Conservation (phyloP, 2,113 vertebrate species). For the Cacatua alba region DNA sequence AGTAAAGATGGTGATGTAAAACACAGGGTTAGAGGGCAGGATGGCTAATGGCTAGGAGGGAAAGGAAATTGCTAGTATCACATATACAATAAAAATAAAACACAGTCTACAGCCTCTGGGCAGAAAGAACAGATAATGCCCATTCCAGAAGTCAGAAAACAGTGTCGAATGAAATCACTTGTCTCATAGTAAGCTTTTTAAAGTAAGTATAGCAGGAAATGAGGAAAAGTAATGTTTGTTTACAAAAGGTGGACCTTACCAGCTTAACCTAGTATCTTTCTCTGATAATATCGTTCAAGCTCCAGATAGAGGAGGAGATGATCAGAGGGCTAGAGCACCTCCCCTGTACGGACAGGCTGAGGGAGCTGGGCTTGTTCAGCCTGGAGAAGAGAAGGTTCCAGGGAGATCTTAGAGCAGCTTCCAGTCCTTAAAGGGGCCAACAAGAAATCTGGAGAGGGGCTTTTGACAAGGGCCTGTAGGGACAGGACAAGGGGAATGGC, state of each 20-base stretch:
- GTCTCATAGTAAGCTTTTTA: neutral
- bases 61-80: neutral
- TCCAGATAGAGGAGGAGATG: neutral
- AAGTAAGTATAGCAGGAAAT: neutral
- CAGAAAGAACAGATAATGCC: neutral
- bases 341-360: neutral
- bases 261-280: neutral
- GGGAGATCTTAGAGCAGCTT: neutral
- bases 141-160: neutral
- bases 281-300: neutral
- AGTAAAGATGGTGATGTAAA: neutral
- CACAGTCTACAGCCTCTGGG: neutral
- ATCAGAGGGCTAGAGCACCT: neutral
- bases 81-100: neutral
- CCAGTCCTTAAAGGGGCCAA: neutral
- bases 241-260: neutral
- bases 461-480: neutral
- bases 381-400: neutral
- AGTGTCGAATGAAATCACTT: neutral
- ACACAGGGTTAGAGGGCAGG: neutral
- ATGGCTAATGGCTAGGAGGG: neutral
- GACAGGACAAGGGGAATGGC: neutral
- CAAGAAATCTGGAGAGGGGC: neutral
- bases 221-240: neutral
- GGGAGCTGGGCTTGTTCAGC: neutral